phyloP scores from a whole-genome alignment of 2,797 vertebrate genomes.

The Schizopygopsis pylzovi region DNA sequence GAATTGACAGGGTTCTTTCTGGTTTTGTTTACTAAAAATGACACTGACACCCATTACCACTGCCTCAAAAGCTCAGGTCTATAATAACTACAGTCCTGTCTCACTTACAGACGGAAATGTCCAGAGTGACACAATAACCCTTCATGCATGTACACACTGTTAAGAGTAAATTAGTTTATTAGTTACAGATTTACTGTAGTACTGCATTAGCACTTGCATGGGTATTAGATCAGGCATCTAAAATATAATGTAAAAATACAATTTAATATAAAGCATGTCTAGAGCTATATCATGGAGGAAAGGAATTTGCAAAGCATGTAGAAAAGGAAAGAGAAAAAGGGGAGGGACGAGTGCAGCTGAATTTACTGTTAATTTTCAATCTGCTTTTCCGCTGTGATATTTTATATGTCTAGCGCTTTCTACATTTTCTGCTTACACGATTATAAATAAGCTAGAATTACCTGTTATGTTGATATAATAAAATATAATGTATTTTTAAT shows the following conservation, averaged over 20 bases:
- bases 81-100: background rate
- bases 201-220: background rate
- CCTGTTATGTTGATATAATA: background rate
- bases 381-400: slow-evolving; percentile 66
- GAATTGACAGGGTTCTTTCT: background rate
- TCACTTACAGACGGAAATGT: slow-evolving; percentile 20
- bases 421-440: slow-evolving; percentile 32
- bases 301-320: background rate
- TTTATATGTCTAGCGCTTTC: slow-evolving; percentile 68
- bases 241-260: background rate
- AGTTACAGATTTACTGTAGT: background rate
- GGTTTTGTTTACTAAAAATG: slow-evolving; percentile 27
- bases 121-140: background rate
- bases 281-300: background rate
- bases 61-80: background rate
- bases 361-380: slow-evolving; percentile 29
- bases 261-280: background rate
- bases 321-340: background rate
- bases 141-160: background rate
- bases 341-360: slow-evolving; percentile 47
- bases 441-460: slow-evolving; percentile 26
- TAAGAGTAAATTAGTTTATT: background rate
- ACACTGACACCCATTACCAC: background rate
- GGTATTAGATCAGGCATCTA: background rate
- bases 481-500: background rate